A percentile compares a stretch with the other conserved stretches of the same genome.
These are phyloP conservation scores for Orthonyx spaldingii DNA, from an alignment of 2,113 vertebrate genomes.

Conservation along the genomic window DNA sequence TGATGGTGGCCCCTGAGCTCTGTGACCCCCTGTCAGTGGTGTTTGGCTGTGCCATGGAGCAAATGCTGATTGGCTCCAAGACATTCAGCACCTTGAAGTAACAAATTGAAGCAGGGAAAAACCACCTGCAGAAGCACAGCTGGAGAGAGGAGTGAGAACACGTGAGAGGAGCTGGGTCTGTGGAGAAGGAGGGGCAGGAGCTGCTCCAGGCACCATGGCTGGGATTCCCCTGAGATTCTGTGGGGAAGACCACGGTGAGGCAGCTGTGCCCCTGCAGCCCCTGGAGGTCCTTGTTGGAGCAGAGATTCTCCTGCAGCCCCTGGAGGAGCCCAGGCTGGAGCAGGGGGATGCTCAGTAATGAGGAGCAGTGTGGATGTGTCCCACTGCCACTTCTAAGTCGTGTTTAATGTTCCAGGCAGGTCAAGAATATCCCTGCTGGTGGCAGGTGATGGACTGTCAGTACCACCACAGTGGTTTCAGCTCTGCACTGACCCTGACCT, in stretches of 20 bases:
- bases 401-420: not conserved
- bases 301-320: not conserved
- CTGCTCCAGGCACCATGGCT: not conserved
- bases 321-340: not conserved
- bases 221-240: not conserved
- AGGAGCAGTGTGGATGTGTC: not conserved
- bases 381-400: fast-evolving
- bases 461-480: not conserved
- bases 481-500: fast-evolving
- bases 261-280: not conserved
- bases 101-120: not conserved
- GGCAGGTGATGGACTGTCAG: not conserved
- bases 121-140: not conserved
- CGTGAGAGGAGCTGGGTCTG: not conserved
- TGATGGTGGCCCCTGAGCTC: not conserved
- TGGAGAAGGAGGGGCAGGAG: not conserved
- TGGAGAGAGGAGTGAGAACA: not conserved
- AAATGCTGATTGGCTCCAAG: not conserved
- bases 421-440: not conserved
- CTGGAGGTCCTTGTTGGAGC: not conserved
- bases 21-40: not conserved
- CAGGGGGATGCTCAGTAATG: not conserved
- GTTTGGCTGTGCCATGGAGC: not conserved
- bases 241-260: not conserved
- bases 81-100: not conserved